Evolutionary conservation across 2,888 invertebrate genomes (phyloP).

Genomic region (Lissocephala sabroskyi): DNA sequence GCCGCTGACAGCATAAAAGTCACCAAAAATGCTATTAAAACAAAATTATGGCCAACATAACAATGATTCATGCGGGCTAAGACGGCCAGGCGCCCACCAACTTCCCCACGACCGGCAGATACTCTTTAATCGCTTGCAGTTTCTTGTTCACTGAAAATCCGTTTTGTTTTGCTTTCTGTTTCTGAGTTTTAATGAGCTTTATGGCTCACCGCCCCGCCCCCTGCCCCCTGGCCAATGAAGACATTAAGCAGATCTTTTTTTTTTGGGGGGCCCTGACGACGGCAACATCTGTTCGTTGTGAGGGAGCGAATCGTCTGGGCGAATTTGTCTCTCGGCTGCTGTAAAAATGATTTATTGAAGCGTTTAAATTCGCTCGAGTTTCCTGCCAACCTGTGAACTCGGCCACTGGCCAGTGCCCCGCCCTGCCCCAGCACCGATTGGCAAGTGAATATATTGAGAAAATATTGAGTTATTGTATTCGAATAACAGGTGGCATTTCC

Average conservation of each 20-base stretch:
- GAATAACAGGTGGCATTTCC: slow-evolving; percentile 52
- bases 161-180: slow-evolving; percentile 28
- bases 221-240: too few species aligned
- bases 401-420: slow-evolving; percentile 1
- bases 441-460: slow-evolving; percentile 15
- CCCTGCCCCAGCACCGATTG: slow-evolving; percentile 5
- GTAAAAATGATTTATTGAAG: slow-evolving; percentile 42
- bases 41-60: slow-evolving; percentile 60
- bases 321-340: not conserved
- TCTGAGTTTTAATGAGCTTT: slow-evolving; percentile 53
- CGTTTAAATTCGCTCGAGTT: slow-evolving; percentile 38
- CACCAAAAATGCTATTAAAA: slow-evolving; percentile 61
- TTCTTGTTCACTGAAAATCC: too few species aligned
- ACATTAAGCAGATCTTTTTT: not conserved
- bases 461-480: slow-evolving; percentile 35
- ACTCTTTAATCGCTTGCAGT: slow-evolving; percentile 41
- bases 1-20: slow-evolving; percentile 65
- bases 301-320: too few species aligned
- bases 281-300: not conserved
- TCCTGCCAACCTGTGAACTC: slow-evolving; percentile 41
- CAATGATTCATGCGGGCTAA: slow-evolving; percentile 50
- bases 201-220: too few species aligned
- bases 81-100: too few species aligned
- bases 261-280: not conserved
- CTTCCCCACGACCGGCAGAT: not conserved